Percentiles rank a stretch among this genome's conserved stretches.
Conservation (phyloP, 1,140 invertebrate species). For the Calephelis virginiensis region DNA sequence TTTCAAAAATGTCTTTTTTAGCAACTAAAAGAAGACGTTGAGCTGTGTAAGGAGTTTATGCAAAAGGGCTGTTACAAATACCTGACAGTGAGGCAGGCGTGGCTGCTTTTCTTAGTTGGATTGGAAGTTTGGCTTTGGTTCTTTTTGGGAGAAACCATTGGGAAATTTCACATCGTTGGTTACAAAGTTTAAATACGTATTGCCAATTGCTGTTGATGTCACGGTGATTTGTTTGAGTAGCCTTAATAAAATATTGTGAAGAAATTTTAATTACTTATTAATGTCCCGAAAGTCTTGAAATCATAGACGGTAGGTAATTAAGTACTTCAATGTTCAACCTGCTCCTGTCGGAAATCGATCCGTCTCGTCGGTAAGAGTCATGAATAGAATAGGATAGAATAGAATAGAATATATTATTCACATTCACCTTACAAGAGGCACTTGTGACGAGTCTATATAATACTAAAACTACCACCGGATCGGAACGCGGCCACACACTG, state of each 20-base stretch:
- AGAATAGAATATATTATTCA: too few species aligned
- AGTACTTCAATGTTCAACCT: too few species aligned
- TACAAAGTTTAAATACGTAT: conserved; percentile 49
- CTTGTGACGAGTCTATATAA: too few species aligned
- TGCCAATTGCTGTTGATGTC: background rate
- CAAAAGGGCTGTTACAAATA: conserved; percentile 42
- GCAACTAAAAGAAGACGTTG: conserved; percentile 48
- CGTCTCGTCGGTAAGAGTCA: too few species aligned
- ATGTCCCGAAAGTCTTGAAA: too few species aligned
- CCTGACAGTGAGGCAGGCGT: conserved; percentile 60
- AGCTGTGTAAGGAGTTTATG: conserved; percentile 46
- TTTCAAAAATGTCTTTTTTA: conserved; percentile 27
- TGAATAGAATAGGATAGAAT: too few species aligned
- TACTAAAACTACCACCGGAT: too few species aligned
- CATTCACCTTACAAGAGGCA: too few species aligned
- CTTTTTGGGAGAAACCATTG: conserved; percentile 66
- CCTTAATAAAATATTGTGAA: background rate
- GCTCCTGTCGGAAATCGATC: too few species aligned
- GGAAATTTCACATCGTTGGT: conserved; percentile 65
- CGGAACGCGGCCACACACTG: too few species aligned
- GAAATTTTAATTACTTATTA: too few species aligned
- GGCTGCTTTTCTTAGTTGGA: conserved; percentile 54
- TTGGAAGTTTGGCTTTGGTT: conserved; percentile 63
- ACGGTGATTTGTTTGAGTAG: background rate
- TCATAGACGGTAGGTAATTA: too few species aligned